Evolutionary conservation across 53 echinoderm and acorn worm genomes (phyloP).

Genomic region (Actinopyga echinites): DNA sequence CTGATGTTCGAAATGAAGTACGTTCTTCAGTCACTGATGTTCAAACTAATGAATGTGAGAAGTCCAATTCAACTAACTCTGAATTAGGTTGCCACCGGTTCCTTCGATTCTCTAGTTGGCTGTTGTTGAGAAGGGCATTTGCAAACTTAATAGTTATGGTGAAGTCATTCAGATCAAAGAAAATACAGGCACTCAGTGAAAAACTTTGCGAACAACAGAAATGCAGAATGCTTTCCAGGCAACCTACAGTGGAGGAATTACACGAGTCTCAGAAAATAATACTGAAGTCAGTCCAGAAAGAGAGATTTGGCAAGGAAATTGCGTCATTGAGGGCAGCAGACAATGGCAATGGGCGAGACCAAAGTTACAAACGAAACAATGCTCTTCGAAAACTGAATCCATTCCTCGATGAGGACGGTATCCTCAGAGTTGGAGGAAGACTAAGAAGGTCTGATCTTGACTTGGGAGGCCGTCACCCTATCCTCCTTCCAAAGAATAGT

Average conservation of each 20-base stretch:
- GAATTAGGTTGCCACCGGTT: conserved; percentile 38
- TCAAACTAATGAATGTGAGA: neutral
- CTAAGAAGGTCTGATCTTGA: conserved; percentile 45
- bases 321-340: neutral
- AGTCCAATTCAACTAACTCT: neutral
- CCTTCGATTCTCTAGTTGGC: conserved; percentile 44
- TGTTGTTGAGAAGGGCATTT: conserved; percentile 41
- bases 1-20: conserved; percentile 44
- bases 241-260: neutral
- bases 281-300: conserved; percentile 13
- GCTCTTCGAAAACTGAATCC: conserved; percentile 28
- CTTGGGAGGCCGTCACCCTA: conserved; percentile 40
- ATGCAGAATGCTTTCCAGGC: neutral
- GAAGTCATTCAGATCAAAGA: neutral
- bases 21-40: neutral
- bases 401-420: conserved; percentile 49
- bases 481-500: conserved; percentile 50
- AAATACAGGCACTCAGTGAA: neutral
- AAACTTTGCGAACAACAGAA: neutral
- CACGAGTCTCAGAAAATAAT: neutral
- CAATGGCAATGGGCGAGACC: neutral
- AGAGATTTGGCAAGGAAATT: neutral
- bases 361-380: neutral
- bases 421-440: conserved; percentile 55
- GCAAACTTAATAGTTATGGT: conserved; percentile 32